A percentile compares a stretch with the other conserved stretches of the same genome.
phyloP scores from a whole-genome alignment of 2,797 vertebrate species.

The Leptatherina wallacei region DNA sequence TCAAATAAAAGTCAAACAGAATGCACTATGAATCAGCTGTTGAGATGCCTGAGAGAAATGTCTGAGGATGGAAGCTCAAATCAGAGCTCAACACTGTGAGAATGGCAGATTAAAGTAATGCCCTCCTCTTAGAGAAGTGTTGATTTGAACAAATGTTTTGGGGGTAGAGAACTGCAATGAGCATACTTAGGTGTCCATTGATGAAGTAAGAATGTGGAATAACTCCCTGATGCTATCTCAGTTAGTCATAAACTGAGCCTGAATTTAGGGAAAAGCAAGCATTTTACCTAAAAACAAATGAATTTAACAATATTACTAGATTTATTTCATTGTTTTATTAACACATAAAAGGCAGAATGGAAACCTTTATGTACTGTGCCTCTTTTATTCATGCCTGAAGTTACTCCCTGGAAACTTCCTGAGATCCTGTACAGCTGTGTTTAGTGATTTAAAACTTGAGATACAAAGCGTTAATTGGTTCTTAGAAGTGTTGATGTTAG shows the following conservation, averaged over 20 bases:
- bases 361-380: neutral
- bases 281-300: too few species aligned
- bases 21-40: slow-evolving; percentile 62
- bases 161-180: slow-evolving; percentile 1
- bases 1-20: slow-evolving; percentile 56
- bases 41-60: slow-evolving; percentile 41
- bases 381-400: neutral
- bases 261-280: neutral
- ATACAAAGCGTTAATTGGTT: neutral
- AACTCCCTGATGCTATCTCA: slow-evolving; percentile 10
- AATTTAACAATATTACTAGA: too few species aligned
- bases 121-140: slow-evolving; percentile 28
- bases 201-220: slow-evolving; percentile 14
- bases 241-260: slow-evolving; percentile 7
- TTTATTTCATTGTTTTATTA: too few species aligned
- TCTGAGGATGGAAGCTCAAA: slow-evolving; percentile 31
- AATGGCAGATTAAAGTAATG: slow-evolving; percentile 51
- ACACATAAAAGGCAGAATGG: too few species aligned
- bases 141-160: slow-evolving; percentile 41
- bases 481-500: neutral
- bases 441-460: neutral
- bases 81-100: slow-evolving; percentile 31
- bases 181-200: slow-evolving; percentile 17
- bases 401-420: neutral
- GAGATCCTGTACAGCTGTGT: neutral